Base-by-base conservation (phyloP, 2,113 vertebrate species). In the Calidris pygmaea region DNA sequence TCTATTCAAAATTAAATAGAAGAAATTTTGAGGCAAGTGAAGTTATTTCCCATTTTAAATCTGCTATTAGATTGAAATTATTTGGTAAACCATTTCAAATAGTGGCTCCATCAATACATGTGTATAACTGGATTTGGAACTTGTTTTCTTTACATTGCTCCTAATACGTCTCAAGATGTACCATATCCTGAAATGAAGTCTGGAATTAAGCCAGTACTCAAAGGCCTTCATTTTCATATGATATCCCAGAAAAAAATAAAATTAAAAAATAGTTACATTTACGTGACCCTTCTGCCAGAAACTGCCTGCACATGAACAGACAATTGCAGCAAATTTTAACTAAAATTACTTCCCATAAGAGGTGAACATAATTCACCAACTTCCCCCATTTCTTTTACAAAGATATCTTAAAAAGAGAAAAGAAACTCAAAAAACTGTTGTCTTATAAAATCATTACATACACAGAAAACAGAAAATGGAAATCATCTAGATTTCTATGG, bases 281-380 rank as follows among this genome's bases (percentile, higher is more conserved):
- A 98, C 96, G 83, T 96, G 95, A 91, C 78, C 23, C 87, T 95
- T 41, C 83, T 92, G 87, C 93, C 97, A 98, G 98, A 98, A 89
- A 95, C 95, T 96, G 94, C 94, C 97, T 98, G 92, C 96, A 97
- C 97, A 95, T 97, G 97, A 98, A 98, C 87, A 95, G 93, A 97
- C 91, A 97, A 97, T 98, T 98, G 98, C 87, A 97, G 87, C 88
- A 98, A 97, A 98, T 98, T 98, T 98, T 96, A 98, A 94, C 90
- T 93, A 93, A 98, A 98, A 98, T 97, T 98, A 97, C 96, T 98
- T 98, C 98, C 98, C 97, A 96, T 95, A 97, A 97, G 96, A 97
- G 97, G 96, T 96, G 95, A 97, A 96, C 96, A 97, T 98, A 97
- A 98, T 97, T 98, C 98, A 96, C 50, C 90, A 97, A 95, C 48